These are phyloP conservation scores for Zosterops hypoxanthus DNA, from an alignment of 2,113 vertebrate species.

Conservation along the genomic window DNA sequence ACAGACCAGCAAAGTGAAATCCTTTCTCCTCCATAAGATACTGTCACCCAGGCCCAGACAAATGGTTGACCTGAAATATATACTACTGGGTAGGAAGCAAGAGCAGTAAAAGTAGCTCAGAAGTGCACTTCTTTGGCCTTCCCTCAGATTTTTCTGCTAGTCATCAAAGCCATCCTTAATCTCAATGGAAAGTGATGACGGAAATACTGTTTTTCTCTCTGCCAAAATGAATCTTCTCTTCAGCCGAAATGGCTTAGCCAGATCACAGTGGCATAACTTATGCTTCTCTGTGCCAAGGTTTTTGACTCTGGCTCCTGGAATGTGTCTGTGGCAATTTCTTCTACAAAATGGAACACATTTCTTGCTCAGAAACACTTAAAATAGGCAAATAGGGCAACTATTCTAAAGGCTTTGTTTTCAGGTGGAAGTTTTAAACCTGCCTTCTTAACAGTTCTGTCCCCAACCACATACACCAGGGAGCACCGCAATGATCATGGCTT, in stretches of 20 bases:
- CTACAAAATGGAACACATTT: neutral
- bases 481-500: neutral
- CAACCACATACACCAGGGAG: rapidly evolving
- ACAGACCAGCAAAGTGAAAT: neutral
- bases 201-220: slow-evolving; percentile 3
- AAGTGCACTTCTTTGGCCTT: neutral
- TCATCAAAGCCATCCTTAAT: slow-evolving; percentile 15
- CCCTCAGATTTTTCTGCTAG: neutral
- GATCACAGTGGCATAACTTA: neutral
- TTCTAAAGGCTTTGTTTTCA: neutral
- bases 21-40: neutral
- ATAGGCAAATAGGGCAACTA: neutral
- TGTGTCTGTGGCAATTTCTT: neutral
- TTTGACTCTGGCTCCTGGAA: neutral
- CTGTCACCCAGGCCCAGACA: neutral
- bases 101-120: neutral
- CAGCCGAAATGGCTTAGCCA: slow-evolving; percentile 1
- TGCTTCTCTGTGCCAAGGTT: neutral
- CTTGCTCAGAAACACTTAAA: neutral
- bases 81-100: neutral
- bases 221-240: slow-evolving; percentile 20
- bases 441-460: neutral
- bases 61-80: neutral
- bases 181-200: neutral
- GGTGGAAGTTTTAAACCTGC: neutral